Evolutionary conservation across 2,888 invertebrate genomes (phyloP).

Genomic region (Dryocosmus kuriphilus): DNA sequence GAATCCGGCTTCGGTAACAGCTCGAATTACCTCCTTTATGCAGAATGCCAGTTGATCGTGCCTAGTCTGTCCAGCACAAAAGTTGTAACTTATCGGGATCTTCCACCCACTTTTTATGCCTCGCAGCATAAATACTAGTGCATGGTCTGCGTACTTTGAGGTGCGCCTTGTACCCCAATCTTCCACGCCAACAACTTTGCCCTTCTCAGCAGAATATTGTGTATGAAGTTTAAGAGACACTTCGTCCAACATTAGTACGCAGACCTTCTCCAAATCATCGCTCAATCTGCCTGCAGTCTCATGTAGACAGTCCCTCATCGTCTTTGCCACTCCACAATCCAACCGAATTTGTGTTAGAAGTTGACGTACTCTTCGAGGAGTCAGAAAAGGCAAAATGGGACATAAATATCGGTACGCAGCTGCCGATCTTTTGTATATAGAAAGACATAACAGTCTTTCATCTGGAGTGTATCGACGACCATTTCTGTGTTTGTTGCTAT

Average conservation of each 20-base stretch:
- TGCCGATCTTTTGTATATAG: not conserved
- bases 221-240: too few species aligned
- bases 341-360: not conserved
- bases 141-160: conserved; percentile 50
- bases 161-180: too few species aligned
- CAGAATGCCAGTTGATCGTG: too few species aligned
- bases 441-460: not conserved
- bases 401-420: not conserved
- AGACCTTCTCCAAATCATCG: too few species aligned
- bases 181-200: too few species aligned
- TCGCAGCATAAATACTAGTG: conserved; percentile 44
- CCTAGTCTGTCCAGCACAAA: too few species aligned
- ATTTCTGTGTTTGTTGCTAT: not conserved
- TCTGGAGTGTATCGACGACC: not conserved
- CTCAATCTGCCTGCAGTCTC: not conserved
- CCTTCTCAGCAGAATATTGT: too few species aligned
- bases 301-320: not conserved
- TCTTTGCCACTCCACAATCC: not conserved
- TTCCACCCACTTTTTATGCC: too few species aligned
- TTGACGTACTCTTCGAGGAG: not conserved
- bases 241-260: too few species aligned
- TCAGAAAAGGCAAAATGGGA: not conserved
- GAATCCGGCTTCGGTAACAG: too few species aligned
- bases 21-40: too few species aligned
- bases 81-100: too few species aligned